Conservation (phyloP, 2,888 invertebrate species). For the Tetragonula carbonaria region DNA sequence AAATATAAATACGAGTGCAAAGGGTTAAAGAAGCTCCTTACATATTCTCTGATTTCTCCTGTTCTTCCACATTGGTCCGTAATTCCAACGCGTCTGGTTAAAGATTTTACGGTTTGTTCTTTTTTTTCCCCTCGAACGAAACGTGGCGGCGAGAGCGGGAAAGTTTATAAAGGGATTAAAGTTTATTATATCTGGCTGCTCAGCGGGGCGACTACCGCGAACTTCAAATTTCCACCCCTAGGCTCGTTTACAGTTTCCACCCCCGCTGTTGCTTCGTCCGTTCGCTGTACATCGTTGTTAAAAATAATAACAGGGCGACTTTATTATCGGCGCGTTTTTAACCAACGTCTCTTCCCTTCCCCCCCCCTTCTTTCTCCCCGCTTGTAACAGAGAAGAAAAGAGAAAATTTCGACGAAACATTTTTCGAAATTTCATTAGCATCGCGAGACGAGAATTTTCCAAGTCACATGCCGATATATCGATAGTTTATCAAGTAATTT, state of each 20-base stretch:
- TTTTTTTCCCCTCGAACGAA: constrained; percentile 20
- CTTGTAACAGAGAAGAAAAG: background rate
- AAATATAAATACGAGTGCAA: too few species aligned
- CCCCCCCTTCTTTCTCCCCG: background rate
- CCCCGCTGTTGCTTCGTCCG: background rate
- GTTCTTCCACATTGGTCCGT: constrained; percentile 26
- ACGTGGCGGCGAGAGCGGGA: constrained; percentile 21
- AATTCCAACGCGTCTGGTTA: constrained; percentile 51
- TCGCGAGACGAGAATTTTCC: too few species aligned
- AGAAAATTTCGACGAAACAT: background rate
- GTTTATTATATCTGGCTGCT: constrained; percentile 59
- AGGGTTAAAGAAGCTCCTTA: background rate
- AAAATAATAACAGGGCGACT: constrained; percentile 59
- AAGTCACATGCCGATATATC: too few species aligned
- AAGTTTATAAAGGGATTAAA: constrained; percentile 71
- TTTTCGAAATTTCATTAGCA: background rate
- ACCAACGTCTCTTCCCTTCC: constrained; percentile 13
- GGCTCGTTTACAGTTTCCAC: constrained; percentile 4
- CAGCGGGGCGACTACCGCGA: constrained; percentile 10
- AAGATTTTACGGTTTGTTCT: constrained; percentile 31
- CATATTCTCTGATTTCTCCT: background rate
- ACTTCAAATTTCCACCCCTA: constrained; percentile 51
- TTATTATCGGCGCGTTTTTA: constrained; percentile 65
- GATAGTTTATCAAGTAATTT: too few species aligned
- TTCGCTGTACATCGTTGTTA: constrained; percentile 30